Evolutionary conservation across 1,140 invertebrate species (phyloP), one percentile per base, ranked within the genome.

Genomic region (Pygmarrhopalites habei): DNA sequence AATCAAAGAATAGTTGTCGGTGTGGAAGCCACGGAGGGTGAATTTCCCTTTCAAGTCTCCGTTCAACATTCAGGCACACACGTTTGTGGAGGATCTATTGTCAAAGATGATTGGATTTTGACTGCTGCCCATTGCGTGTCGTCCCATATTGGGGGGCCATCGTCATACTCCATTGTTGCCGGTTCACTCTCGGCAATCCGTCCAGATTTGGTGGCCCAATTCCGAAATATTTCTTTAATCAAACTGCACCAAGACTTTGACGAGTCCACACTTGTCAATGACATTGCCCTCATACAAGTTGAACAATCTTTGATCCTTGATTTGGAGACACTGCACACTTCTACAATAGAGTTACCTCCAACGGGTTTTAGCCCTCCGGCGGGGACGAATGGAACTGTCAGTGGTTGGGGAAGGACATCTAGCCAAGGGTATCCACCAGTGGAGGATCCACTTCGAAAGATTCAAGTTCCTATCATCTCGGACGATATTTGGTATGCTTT

Each of bases 391-490:
- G n/a, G n/a, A 17, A 61, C 35, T 7, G 41, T 61, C 23, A 44
- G 21, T 43, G 60, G 60, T 41, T 61, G 60, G 60, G 60, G 60
- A n/a, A 23, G 17, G 3, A 56, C 47, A 15, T 17, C 14, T 0
- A 53, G 59, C 60, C 61, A 58, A 26, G 58, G 57, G 1, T 47
- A 4, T 43, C 32, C 60, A 30, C 60, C 67, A 1, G 60, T 59
- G n/a, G 58, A 64, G 0, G n/a, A n/a, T n/a, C n/a, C n/a, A n/a
- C 61, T 77, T 51, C 68, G 67, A 49, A 74, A 75, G 64, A 74
- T 72, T 14, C 59, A 69, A 39, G 65, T 77, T 12, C 74, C 75
- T 0, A 58, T 75, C 23, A 58, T 76, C 1, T 65, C 69, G 0
- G 69, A 72, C 56, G 63, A 66, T 5, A 60, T 69, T 0, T 77